Base-by-base conservation (phyloP, 2,888 invertebrate species). In the Orthosia incerta region DNA sequence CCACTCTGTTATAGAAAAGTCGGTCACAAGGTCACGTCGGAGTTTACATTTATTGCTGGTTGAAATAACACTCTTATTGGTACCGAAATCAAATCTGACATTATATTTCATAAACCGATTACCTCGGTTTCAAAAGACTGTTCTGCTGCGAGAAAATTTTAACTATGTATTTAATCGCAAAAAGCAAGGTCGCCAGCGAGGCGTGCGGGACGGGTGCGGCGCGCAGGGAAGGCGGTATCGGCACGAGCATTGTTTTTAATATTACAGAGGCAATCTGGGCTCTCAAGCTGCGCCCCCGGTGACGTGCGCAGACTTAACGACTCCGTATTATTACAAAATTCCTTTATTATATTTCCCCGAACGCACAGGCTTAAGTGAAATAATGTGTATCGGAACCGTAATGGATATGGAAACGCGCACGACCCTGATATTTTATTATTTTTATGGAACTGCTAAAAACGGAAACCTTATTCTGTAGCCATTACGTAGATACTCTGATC, bases 191-290 rank as follows among this genome's bases (percentile, higher is more conserved):
- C 57, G 39, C 57, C n/a, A 23, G 48, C 12, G 48, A 55, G 50
- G 5, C 12, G 46, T 51, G 48, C 7, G 13, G n/a, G 9, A n/a
- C 51, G 55, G 60, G n/a, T 1, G 48, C 12, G 57, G 18, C n/a
- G 20, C 26, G 59, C 45, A 53, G 23, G 61, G 11, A 50, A 16
- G 51, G 48, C 18, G 69, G 77, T 50, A 71, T 65, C 18, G 69
- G 77, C 53, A 71, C 67, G 62, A 78, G 81, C 83, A 83, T 87
- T 87, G 85, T 88, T 90, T 90, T 87, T 88, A 89, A 90, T 89
- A 89, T 87, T 82, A 86, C 82, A 86, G 79, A 83, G 82, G 80
- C 89, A 87, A 89, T 86, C 85, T 86, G 87, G 73, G 68, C 79
- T 79, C 81, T 85, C 87, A 83, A 83, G 86, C 86, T 87, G 87